These are phyloP conservation scores for Myodes glareolus DNA, from an alignment of 2,113 vertebrate species.

Conservation along the genomic window DNA sequence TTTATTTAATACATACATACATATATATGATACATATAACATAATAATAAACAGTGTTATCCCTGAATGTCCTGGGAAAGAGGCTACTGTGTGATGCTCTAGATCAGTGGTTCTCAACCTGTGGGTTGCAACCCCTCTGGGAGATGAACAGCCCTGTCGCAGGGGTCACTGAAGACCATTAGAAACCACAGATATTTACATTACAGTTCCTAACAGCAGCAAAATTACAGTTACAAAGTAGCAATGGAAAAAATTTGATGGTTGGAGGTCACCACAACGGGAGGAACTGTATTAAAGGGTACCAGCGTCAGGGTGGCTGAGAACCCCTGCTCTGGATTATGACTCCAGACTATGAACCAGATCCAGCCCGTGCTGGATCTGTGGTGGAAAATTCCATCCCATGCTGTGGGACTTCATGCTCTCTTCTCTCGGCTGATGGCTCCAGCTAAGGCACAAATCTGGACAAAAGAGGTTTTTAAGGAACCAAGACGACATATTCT, in stretches of 20 bases:
- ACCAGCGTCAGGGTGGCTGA: background rate
- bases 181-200: background rate
- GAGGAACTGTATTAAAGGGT: background rate
- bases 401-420: background rate
- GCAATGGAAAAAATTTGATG: background rate
- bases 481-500: background rate
- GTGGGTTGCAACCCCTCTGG: background rate
- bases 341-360: background rate
- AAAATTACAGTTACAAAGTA: background rate
- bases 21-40: no score
- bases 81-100: background rate
- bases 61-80: background rate
- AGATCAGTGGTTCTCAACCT: background rate
- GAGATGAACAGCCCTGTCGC: background rate
- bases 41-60: background rate
- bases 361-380: background rate
- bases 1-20: no score
- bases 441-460: background rate
- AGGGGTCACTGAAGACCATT: background rate
- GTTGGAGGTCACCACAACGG: background rate
- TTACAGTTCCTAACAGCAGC: background rate
- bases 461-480: background rate
- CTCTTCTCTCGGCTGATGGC: background rate
- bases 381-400: background rate
- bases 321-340: background rate